phyloP scores from a whole-genome alignment of 2,113 vertebrate genomes.

The Oophaga pumilio region DNA sequence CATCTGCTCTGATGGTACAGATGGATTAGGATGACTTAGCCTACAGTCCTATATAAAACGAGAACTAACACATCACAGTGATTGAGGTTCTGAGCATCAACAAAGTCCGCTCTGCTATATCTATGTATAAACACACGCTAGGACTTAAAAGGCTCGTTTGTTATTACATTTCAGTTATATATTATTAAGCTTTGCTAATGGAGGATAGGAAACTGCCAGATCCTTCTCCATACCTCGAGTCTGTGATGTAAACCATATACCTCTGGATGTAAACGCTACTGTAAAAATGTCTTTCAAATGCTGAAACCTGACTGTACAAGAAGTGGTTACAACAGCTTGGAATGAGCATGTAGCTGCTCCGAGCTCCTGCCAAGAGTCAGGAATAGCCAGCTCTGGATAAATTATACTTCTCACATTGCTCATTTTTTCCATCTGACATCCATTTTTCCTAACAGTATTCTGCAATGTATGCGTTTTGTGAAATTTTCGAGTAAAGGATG shows the following conservation, averaged over 20 bases:
- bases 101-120: neutral
- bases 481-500: neutral
- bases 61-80: neutral
- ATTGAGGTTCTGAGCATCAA: neutral
- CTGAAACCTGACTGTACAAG: neutral
- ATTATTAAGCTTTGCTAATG: neutral
- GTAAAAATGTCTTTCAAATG: neutral
- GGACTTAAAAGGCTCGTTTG: neutral
- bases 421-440: conserved; percentile 66
- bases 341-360: conserved; percentile 37
- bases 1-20: neutral
- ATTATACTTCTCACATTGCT: conserved; percentile 50
- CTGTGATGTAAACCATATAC: neutral
- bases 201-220: neutral
- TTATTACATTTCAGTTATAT: neutral
- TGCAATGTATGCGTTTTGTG: conserved; percentile 36
- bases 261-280: neutral
- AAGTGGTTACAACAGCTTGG: neutral
- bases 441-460: conserved; percentile 63
- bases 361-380: conserved; percentile 56
- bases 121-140: neutral
- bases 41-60: neutral
- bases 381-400: conserved; percentile 63
- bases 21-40: neutral
- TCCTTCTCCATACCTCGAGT: neutral